Conservation (phyloP, 2,113 vertebrate genomes). For the Oenanthe melanoleuca region DNA sequence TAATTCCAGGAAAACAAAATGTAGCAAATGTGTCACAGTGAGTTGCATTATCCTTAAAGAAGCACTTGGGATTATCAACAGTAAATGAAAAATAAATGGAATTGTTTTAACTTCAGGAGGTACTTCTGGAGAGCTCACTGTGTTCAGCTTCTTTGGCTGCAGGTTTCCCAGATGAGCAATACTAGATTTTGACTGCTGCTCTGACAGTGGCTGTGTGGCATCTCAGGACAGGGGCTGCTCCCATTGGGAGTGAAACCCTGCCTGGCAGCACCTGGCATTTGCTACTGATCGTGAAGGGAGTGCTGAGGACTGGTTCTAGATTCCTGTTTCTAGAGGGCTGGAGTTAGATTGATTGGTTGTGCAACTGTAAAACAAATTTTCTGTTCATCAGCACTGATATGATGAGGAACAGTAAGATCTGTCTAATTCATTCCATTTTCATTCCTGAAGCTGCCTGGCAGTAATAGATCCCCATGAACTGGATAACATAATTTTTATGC, state of each 20-base stretch:
- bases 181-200: background rate
- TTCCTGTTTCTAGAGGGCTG: background rate
- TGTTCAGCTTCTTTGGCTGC: background rate
- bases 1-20: constrained; percentile 28
- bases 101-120: background rate
- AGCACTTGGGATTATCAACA: background rate
- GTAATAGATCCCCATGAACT: background rate
- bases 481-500: background rate
- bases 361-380: background rate
- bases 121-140: background rate
- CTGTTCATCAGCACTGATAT: background rate
- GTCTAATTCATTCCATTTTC: background rate
- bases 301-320: accelerated
- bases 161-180: background rate
- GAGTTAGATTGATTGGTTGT: background rate
- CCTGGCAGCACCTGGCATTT: background rate
- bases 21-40: background rate
- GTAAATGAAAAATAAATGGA: background rate
- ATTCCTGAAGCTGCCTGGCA: background rate
- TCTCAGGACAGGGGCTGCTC: background rate
- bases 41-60: background rate
- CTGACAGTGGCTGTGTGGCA: background rate
- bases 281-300: background rate
- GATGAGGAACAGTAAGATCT: background rate
- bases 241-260: accelerated